Evolutionary conservation across 2,888 invertebrate genomes (phyloP).

Genomic region (Leucophora obtusa): DNA sequence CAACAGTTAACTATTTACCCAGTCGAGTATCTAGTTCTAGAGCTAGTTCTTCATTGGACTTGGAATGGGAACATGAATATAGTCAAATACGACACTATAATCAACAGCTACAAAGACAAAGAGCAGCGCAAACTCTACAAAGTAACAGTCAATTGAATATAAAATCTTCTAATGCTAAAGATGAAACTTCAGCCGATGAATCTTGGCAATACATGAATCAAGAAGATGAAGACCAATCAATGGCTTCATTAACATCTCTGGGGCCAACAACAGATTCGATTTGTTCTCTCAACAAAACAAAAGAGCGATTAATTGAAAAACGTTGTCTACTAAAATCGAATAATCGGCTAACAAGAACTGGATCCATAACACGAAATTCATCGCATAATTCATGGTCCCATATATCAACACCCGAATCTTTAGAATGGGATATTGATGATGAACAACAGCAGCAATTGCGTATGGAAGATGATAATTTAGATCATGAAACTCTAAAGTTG

Average conservation of each 20-base stretch:
- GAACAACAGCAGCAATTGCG: constrained; percentile 76
- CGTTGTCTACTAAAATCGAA: constrained; percentile 31
- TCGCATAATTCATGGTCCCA: constrained; percentile 81
- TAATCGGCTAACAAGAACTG: constrained; percentile 52
- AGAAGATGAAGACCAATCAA: constrained; percentile 68
- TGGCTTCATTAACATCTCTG: constrained; percentile 65
- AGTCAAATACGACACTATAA: constrained; percentile 61
- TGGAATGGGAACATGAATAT: constrained; percentile 86
- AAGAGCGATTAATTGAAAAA: constrained; percentile 25
- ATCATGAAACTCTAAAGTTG: constrained; percentile 83
- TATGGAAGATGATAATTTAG: constrained; percentile 80
- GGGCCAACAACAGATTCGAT: constrained; percentile 27
- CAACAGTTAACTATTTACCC: constrained; percentile 69
- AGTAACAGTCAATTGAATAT: constrained; percentile 60
- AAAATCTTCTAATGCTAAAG: constrained; percentile 23
- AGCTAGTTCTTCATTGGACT: constrained; percentile 83
- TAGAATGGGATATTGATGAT: constrained; percentile 84
- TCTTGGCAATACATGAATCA: constrained; percentile 67
- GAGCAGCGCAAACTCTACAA: constrained; percentile 65
- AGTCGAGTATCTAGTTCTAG: constrained; percentile 80
- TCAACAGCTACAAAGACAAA: constrained; percentile 65
- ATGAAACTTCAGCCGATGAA: constrained; percentile 62
- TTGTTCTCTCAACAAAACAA: constrained; percentile 8
- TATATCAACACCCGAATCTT: constrained; percentile 83
- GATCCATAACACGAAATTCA: constrained; percentile 75